Base-by-base conservation (phyloP, 2,113 vertebrate genomes). In the Albula goreensis region DNA sequence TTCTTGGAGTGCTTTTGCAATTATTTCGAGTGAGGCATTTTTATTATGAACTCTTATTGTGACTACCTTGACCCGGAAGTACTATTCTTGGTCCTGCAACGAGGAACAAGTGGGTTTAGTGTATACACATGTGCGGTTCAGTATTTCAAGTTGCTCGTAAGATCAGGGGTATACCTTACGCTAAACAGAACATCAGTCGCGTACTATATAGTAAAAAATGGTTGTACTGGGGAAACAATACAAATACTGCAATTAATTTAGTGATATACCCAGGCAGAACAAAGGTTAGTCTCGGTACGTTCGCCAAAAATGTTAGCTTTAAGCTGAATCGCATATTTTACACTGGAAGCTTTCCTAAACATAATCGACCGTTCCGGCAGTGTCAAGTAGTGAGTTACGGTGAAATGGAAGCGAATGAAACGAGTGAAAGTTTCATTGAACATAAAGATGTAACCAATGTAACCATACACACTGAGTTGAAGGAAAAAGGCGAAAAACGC, bases 401-500 rank as follows among this genome's bases (percentile, higher is more conserved):
- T 11, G 57, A 74, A 51, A 82, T 86, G 85, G 85, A 86, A 48
- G 1, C 85, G 11, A 85, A 50, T 80, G 82, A 85, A 11, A 7
- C 41, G 1, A 49, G 56, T 6, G 19, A 6, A 6, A 48, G 10
- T 9, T 82, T 41, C 19, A 89, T 82, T 78, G 87, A 81, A 10
- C 85, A 78, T 50, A 60, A 2, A 1, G 17, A 57, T 0, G 82
- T 22, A 17, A 11, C 87, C 0, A 52, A 0, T 7, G 66, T 78
- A 9, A 25, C 77, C 41, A 41, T n/a, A 11, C 4, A 74, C 12
- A 66, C 52, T 22, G 74, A 87, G 5, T 84, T 81, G 0, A 82
- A 52, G 12, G 90, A 90, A 78, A 86, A 77, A 15, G 85, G 84
- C 3, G 83, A 52, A n/a, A 96, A 96, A 90, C 94, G 95, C n/a